Conservation (phyloP, 2,888 invertebrate genomes). For the Chironomus tentans region DNA sequence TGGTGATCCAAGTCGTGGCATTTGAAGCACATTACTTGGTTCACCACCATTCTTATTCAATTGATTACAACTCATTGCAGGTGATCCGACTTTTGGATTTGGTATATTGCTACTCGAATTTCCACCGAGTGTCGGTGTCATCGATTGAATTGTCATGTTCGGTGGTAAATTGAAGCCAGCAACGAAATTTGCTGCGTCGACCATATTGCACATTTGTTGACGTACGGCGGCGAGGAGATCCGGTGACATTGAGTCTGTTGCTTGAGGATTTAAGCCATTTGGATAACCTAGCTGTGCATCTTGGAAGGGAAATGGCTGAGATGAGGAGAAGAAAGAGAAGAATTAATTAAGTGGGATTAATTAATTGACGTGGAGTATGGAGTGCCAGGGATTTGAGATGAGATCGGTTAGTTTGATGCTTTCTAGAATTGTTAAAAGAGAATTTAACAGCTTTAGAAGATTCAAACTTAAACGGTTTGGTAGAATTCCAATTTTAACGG, state of each 20-base stretch:
- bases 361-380: too few relatives aligned
- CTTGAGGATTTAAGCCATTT: slow-evolving; percentile 46
- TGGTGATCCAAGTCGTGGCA: slow-evolving; percentile 29
- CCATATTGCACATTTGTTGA: slow-evolving; percentile 80
- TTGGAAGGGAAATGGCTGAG: slow-evolving; percentile 49
- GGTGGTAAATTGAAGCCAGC: slow-evolving; percentile 39
- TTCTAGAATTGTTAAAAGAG: too few relatives aligned
- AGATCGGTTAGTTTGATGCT: too few relatives aligned
- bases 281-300: slow-evolving; percentile 40
- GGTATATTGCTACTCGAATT: slow-evolving; percentile 35
- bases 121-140: slow-evolving; percentile 31
- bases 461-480: too few relatives aligned
- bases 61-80: slow-evolving; percentile 41
- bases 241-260: slow-evolving; percentile 47
- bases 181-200: slow-evolving; percentile 45
- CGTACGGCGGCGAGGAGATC: slow-evolving; percentile 72
- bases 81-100: slow-evolving; percentile 41
- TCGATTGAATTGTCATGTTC: slow-evolving; percentile 37
- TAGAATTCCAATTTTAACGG: not conserved
- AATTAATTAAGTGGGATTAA: too few relatives aligned
- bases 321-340: not conserved
- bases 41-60: slow-evolving; percentile 32
- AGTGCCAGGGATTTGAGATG: not conserved
- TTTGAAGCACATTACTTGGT: slow-evolving; percentile 15
- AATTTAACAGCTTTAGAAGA: too few relatives aligned